A percentile compares a stretch with the other conserved stretches of the same genome.
These are phyloP conservation scores for Pedionomus torquatus DNA, from an alignment of 2,113 vertebrate species.

Conservation along the genomic window DNA sequence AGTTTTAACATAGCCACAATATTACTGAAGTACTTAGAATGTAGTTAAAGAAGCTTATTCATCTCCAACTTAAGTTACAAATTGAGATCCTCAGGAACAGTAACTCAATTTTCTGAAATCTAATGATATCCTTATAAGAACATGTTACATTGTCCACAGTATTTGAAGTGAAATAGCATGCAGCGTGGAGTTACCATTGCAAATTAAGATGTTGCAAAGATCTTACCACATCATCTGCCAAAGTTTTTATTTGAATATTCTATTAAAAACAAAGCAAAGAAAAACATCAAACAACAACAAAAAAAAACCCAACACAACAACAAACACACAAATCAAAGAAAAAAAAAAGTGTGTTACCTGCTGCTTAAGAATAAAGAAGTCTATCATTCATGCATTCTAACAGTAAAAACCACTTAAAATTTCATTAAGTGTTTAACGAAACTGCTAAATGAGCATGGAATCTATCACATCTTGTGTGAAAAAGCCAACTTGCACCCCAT, in stretches of 20 bases:
- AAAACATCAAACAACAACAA: no score
- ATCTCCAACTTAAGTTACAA: not conserved
- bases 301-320: no score
- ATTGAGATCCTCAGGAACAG: not conserved
- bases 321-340: conserved; percentile 74
- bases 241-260: conserved; percentile 99
- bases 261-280: conserved; percentile 87
- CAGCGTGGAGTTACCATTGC: conserved; percentile 66
- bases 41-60: not conserved
- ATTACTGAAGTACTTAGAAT: not conserved
- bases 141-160: conserved; percentile 68
- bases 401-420: not conserved
- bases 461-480: no score
- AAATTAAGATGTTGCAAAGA: conserved; percentile 73
- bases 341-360: conserved; percentile 74
- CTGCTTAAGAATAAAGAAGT: conserved; percentile 21
- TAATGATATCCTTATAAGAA: conserved; percentile 24
- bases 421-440: not conserved
- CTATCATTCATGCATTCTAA: not conserved
- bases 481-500: not conserved
- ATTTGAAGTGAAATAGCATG: conserved; percentile 73
- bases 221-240: conserved; percentile 99
- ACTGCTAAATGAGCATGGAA: fast-evolving
- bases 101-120: not conserved
- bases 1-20: not conserved